Evolutionary conservation across 2,888 invertebrate species (phyloP).

Genomic region (Tenthredo distinguenda): DNA sequence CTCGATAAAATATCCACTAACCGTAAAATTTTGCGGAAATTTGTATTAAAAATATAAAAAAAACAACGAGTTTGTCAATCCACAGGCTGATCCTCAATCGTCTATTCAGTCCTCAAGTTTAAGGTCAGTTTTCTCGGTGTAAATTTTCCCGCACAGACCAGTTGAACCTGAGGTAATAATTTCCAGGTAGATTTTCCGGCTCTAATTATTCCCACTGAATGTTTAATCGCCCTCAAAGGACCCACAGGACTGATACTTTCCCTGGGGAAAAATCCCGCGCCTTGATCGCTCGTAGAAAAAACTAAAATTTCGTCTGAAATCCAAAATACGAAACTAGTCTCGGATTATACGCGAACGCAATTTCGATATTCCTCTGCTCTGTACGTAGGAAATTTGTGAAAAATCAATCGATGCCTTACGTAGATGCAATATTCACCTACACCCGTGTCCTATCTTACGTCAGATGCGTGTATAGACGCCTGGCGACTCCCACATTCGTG

Average conservation of each 20-base stretch:
- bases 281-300: not conserved
- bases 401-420: not conserved
- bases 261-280: not conserved
- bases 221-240: not conserved
- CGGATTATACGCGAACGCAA: not conserved
- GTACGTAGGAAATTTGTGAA: not conserved
- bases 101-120: not conserved
- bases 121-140: not conserved
- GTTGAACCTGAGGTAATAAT: not conserved
- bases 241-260: not conserved
- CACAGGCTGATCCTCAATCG: not conserved
- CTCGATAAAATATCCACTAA: not conserved
- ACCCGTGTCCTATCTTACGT: not conserved
- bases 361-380: not conserved
- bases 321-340: no score
- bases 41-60: not conserved
- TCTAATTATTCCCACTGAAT: not conserved
- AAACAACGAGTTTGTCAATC: not conserved
- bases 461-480: not conserved
- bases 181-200: not conserved
- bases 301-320: not conserved
- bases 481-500: slow-evolving; percentile 58
- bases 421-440: not conserved
- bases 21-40: not conserved
- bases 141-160: not conserved